phyloP scores from a whole-genome alignment of 2,797 vertebrate species.

The Oceanodroma leucorhoa region DNA sequence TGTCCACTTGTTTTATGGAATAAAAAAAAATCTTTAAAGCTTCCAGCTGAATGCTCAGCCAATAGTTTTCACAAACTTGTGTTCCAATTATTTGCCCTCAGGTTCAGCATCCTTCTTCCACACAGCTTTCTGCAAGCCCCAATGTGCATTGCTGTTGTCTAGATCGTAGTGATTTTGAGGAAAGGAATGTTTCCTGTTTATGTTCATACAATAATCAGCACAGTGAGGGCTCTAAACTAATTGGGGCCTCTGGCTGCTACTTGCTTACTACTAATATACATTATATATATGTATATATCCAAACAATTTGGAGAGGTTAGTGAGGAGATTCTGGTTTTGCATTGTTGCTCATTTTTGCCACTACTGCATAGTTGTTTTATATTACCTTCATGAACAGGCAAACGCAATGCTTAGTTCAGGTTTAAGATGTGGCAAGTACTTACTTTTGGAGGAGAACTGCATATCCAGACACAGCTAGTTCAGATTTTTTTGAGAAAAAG shows the following conservation, averaged over 20 bases:
- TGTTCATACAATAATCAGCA: neutral
- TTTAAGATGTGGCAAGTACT: neutral
- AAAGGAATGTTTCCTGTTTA: neutral
- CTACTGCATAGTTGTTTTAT: neutral
- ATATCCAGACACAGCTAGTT: neutral
- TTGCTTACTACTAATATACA: neutral
- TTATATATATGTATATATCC: neutral
- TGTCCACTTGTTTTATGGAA: neutral
- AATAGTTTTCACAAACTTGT: neutral
- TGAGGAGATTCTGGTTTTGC: neutral
- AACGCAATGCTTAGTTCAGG: neutral
- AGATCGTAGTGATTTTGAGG: neutral
- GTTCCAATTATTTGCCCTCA: constrained; percentile 16
- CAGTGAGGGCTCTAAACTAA: neutral
- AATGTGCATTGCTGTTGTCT: neutral
- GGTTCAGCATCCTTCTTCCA: constrained; percentile 8
- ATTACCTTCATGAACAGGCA: neutral
- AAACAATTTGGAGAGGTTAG: neutral
- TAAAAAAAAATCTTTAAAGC: neutral
- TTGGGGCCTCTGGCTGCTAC: neutral
- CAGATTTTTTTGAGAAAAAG: neutral
- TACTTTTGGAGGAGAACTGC: neutral
- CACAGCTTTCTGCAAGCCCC: neutral
- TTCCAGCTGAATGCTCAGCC: neutral
- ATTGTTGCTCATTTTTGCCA: neutral